Evolutionary conservation across 1,140 invertebrate genomes (phyloP).

Genomic region (Eumeta japonica): DNA sequence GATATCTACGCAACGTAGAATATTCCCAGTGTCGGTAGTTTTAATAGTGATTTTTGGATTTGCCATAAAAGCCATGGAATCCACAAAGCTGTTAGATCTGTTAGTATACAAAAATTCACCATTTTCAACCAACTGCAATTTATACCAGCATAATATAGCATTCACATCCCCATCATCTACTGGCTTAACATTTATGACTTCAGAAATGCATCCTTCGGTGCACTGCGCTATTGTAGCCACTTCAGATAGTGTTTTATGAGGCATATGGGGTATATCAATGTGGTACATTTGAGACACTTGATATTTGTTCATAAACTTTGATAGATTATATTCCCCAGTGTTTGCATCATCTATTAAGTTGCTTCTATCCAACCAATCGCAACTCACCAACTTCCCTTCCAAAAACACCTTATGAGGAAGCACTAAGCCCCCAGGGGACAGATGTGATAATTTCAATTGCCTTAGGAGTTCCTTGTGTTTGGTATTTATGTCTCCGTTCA

Average conservation of each 20-base stretch:
- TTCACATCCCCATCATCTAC: slow-evolving; percentile 22
- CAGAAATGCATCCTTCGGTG: slow-evolving; percentile 7
- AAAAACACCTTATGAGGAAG: slow-evolving; percentile 32
- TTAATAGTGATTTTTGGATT: slow-evolving; percentile 18
- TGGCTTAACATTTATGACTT: slow-evolving; percentile 23
- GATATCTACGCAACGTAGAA: slow-evolving; percentile 28
- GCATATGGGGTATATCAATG: slow-evolving; percentile 30
- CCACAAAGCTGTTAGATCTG: slow-evolving; percentile 25
- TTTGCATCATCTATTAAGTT: slow-evolving; percentile 39
- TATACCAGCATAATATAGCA: slow-evolving; percentile 38
- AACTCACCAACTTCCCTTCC: slow-evolving; percentile 28
- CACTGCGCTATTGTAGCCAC: slow-evolving; percentile 19
- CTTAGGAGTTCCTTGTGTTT: slow-evolving; percentile 20
- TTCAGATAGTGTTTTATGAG: slow-evolving; percentile 27
- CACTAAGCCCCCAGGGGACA: slow-evolving; percentile 30
- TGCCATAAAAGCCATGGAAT: slow-evolving; percentile 29
- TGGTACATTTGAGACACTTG: slow-evolving; percentile 36
- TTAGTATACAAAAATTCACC: slow-evolving; percentile 26
- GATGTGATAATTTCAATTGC: slow-evolving; percentile 22
- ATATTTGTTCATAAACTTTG: slow-evolving; percentile 33
- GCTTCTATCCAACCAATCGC: slow-evolving; percentile 33
- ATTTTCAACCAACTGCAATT: slow-evolving; percentile 33
- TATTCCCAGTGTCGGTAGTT: slow-evolving; percentile 17
- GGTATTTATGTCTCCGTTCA: slow-evolving; percentile 35
- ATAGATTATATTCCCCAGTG: slow-evolving; percentile 27